phyloP scores from a whole-genome alignment of 1,140 invertebrate genomes.

The Sarcophaga bullata region DNA sequence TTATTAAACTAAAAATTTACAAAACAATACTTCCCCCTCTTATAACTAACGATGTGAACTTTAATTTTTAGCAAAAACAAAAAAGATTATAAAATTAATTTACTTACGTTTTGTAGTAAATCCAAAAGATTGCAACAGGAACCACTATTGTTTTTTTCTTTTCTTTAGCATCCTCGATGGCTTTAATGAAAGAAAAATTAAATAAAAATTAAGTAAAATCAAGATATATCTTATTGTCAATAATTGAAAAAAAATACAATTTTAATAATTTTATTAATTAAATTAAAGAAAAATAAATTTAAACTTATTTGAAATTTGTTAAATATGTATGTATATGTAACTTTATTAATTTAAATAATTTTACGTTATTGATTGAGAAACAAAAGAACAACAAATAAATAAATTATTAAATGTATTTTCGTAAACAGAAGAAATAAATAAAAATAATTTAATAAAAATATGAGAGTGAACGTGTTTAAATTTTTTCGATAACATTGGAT shows the following conservation, averaged over 20 bases:
- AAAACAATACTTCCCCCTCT: too few relatives aligned
- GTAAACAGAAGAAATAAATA: conserved; percentile 8
- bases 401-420: conserved; percentile 23
- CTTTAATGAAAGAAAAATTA: background rate
- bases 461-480: too few relatives aligned
- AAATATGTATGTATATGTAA: conserved; percentile 5
- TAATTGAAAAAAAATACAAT: conserved; percentile 10
- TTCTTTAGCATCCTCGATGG: background rate
- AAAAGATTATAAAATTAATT: background rate
- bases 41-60: background rate
- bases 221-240: background rate
- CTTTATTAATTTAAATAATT: conserved; percentile 13
- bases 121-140: background rate
- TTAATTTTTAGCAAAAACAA: background rate
- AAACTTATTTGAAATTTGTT: conserved; percentile 28
- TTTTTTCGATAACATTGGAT: too few relatives aligned
- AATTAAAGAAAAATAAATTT: background rate
- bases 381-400: background rate
- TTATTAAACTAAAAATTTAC: background rate
- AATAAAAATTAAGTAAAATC: background rate
- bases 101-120: background rate
- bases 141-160: background rate
- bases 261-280: conserved; percentile 3
- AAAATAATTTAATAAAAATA: conserved; percentile 19
- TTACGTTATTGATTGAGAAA: conserved; percentile 17